Evolutionary conservation across 2,888 invertebrate species (phyloP), one percentile per base, ranked within the genome.

Genomic region (Noctua janthina): DNA sequence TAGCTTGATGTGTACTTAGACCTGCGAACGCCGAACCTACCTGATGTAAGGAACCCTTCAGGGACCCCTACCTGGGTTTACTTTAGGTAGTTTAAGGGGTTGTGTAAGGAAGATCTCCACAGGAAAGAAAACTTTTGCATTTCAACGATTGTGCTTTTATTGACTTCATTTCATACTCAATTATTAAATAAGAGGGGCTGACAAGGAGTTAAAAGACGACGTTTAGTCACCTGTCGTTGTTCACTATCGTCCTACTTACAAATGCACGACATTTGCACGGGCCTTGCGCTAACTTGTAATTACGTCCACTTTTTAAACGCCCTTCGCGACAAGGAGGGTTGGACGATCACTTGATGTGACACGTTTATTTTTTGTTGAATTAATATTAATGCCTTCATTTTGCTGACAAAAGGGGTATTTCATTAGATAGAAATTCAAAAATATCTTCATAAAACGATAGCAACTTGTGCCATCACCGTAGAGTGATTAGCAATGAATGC

Each of bases 221-320:
- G 35, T 78, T 79, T 76, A 78, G 73, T 87, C 80, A 80, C 66
- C 78, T 73, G 78, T 62, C 76, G 64, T 23, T 20, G 77, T 78
- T 46, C 76, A 73, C 82, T 73, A 43, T 69, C 71, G 46, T 35
- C 17, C 70, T 77, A 76, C 70, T 82, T 75, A 76, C 64, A 77
- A 80, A 82, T 78, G 73, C 74, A 76, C 72, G 68, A 81, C 74
- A 75, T 74, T 86, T 54, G 72, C 79, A 73, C 62, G 72, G 17
- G 39, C 17, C 68, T 67, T 79, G 68, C 51, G 59, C 64, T 79
- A 83, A 70, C 84, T 69, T 83, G 79, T 79, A 62, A 79, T 83
- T 79, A 83, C 68, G 64, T 62, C 56, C 23, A 77, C 62, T 72
- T 86, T 82, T 83, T 68, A 43, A 68, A 75, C 29, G n/a, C 43